Base-by-base conservation (phyloP, 1,140 invertebrate species). In the Pemphigus obesinymphae region DNA sequence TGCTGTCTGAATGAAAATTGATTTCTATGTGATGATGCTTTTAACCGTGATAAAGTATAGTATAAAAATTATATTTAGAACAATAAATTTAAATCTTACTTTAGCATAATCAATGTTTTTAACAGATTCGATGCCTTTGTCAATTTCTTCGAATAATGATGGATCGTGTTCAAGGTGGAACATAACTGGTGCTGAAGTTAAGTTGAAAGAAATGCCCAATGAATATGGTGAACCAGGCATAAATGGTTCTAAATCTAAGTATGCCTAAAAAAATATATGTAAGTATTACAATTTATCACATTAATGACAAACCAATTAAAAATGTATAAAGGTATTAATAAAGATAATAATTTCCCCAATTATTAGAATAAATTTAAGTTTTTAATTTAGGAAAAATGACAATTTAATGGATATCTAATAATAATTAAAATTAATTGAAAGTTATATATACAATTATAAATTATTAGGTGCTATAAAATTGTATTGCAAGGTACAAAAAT, bases 121-220 rank as follows among this genome's bases (percentile, higher is more conserved):
- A 3, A 95, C 90, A 61, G 91, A 92, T 83, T 91, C 89, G 63
- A 89, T 88, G 23, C 92, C 93, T 82, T 91, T 91, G 85, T 94
- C 91, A 29, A 95, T 92, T 86, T 93, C 90, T 3, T 87, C 87
- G 85, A 95, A 91, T 48, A 95, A 88, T 3, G 90, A 89, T 3
- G 92, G 92, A 84, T 94, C 89, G 48, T 92, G 89, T 86, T 95
- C 90, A 75, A 96, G 87, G 82, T 95, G 93, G 85, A 95, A 94
- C 85, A 96, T 91, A 0, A 96, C 91, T 2, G 95, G 95, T 43
- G 94, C 93, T 68, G 93, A 83, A n/a, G 83, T 82, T 43, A 83
- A 75, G 68, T 83, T 85, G 72, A 84, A 85, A n/a, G 58, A 45
- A 10, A 84, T 82, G 5, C 85, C 85, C 23, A 82, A 70, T n/a